Evolutionary conservation across 1,140 invertebrate genomes (phyloP).

Genomic region (Brachionus asplanchnoidis): DNA sequence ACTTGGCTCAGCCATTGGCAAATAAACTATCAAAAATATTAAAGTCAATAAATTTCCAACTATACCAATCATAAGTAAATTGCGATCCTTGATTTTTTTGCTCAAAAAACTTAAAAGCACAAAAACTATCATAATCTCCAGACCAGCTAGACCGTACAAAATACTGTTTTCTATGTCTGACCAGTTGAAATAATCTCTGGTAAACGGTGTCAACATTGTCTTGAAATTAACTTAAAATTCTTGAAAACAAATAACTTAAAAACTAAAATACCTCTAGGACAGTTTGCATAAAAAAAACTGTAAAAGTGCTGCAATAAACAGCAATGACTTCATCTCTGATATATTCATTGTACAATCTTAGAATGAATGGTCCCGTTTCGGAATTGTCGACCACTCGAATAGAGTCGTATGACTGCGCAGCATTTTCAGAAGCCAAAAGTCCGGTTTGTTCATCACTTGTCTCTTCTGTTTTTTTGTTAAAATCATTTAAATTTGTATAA

Average conservation of each 20-base stretch:
- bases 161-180: slow-evolving; percentile 22
- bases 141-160: slow-evolving; percentile 4
- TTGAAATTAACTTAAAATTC: slow-evolving; percentile 42
- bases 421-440: not conserved
- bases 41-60: not conserved
- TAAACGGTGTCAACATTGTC: slow-evolving; percentile 38
- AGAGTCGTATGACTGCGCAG: not conserved
- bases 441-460: slow-evolving; percentile 16
- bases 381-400: slow-evolving; percentile 2
- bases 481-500: slow-evolving; percentile 41
- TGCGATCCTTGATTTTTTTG: slow-evolving; percentile 23
- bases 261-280: slow-evolving; percentile 40
- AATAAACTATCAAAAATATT: slow-evolving; percentile 39
- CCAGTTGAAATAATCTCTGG: slow-evolving; percentile 32
- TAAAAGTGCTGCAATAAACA: slow-evolving; percentile 44
- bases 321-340: slow-evolving; percentile 45
- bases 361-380: slow-evolving; percentile 4
- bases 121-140: slow-evolving; percentile 30
- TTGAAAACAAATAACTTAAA: not conserved
- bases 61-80: slow-evolving; percentile 32
- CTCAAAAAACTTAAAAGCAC: not conserved
- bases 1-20: not conserved
- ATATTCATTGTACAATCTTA: slow-evolving; percentile 42
- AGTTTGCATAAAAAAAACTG: slow-evolving; percentile 45
- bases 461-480: not conserved